A percentile compares a stretch with the other conserved stretches of the same genome.
These are phyloP conservation scores for Neodon shergylaensis DNA, from an alignment of 2,113 vertebrate species.

Conservation along the genomic window DNA sequence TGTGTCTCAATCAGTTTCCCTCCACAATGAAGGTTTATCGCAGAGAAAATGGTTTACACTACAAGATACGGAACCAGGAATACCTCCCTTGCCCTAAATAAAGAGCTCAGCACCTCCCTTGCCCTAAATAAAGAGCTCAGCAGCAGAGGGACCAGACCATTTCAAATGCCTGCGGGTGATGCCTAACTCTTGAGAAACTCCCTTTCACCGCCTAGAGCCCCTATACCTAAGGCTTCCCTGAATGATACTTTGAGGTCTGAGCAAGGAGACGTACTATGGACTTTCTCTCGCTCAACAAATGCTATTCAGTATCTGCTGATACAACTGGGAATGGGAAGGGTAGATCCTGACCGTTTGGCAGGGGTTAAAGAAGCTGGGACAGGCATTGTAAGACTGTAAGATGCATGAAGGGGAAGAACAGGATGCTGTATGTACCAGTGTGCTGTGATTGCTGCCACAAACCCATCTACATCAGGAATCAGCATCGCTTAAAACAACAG, in stretches of 20 bases:
- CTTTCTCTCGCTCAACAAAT: neutral
- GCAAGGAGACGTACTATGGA: neutral
- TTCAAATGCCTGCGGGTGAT: neutral
- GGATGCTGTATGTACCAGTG: neutral
- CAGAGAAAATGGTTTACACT: neutral
- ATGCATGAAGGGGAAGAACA: neutral
- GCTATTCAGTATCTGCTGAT: neutral
- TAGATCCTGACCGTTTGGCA: accelerated
- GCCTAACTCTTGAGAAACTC: neutral
- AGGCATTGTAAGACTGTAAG: neutral
- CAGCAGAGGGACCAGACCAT: neutral
- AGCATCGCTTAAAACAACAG: neutral
- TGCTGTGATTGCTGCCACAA: neutral
- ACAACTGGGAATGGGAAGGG: neutral
- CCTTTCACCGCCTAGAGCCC: neutral
- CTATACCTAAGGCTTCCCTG: neutral
- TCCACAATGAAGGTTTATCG: neutral
- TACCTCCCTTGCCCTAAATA: neutral
- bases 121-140: neutral
- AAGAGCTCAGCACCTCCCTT: neutral
- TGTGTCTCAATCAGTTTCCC: neutral
- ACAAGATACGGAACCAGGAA: neutral
- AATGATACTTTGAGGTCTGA: neutral
- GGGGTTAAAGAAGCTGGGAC: accelerated
- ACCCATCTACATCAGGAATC: neutral